Base-by-base conservation (phyloP, 2,888 invertebrate species). In the Ernsta delagoae region DNA sequence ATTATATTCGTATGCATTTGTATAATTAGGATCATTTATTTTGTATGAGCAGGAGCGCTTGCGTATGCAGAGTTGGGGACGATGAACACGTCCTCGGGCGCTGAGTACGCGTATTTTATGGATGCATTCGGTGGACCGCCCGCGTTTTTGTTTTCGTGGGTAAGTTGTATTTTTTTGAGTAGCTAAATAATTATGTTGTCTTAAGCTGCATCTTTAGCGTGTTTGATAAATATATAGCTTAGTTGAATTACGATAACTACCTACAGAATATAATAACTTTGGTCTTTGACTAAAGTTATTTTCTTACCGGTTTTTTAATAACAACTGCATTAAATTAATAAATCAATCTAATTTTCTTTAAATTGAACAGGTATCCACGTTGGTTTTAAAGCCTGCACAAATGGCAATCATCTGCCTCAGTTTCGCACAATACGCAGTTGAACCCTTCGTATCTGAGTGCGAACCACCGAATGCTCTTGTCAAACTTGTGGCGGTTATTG, bases 81-180 rank as follows among this genome's bases (percentile, higher is more conserved):
- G 75, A 97, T 98, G 97, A 98, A 98, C 90, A 98, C 98, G 81
- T 97, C 98, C 79, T 98, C 98, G 74, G 98, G 98, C 75, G 98
- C 98, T 74, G 98, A 98, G 90, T 98, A 98, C 94, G 98, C 98
- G 77, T 98, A 98, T 91, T 98, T 98, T 92, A 97, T 98, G 97
- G 98, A 98, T 89, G 98, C 98, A 70, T 98, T 98, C 88, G 98
- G 98, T 75, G 96, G 97, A 79, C 96, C 97, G 72, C 97, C 98
- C 74, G 98, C 98, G 78, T 98, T 98, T 92, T 94, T 98, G 75
- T 98, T 98, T 93, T 97, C 98, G 84, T 98, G 98, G 98, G 97
- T 97, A 86, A 79, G 45, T 62, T 0, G 0, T 48, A 48, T 12
- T 48, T 12, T 48, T 48, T n/a, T n/a, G n/a, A n/a, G n/a, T n/a